Percentiles rank a stretch among this genome's conserved stretches.
Conservation (phyloP, 2,113 vertebrate species). For the Arvicanthis niloticus region DNA sequence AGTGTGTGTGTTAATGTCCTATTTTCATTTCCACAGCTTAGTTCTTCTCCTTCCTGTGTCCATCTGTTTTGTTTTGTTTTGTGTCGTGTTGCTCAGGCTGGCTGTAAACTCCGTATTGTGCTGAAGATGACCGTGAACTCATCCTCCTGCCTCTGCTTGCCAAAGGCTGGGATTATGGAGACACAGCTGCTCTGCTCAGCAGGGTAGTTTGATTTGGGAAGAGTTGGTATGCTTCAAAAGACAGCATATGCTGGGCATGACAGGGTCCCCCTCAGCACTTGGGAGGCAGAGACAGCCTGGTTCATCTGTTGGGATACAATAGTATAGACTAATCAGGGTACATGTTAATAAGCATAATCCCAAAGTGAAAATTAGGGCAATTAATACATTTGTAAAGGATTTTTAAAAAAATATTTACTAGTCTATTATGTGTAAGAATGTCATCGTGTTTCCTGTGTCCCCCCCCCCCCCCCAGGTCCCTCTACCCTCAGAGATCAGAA, state of each 20-base stretch:
- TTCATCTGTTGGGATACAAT: background rate
- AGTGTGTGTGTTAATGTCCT: constrained; percentile 10
- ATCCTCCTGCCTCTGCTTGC: background rate
- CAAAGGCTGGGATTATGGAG: background rate
- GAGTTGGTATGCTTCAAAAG: background rate
- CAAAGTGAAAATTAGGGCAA: constrained; percentile 30
- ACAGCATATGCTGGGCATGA: background rate
- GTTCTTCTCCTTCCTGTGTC: background rate
- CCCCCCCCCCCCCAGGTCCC: background rate
- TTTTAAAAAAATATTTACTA: background rate
- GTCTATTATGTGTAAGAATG: background rate
- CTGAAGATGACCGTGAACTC: background rate
- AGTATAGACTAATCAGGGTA: background rate
- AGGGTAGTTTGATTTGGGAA: constrained; percentile 24
- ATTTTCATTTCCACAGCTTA: background rate
- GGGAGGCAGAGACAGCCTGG: background rate
- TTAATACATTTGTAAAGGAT: background rate
- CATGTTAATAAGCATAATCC: background rate
- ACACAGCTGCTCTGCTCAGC: background rate
- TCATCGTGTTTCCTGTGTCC: too few species aligned
- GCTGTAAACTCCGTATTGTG: background rate
- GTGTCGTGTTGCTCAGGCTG: background rate
- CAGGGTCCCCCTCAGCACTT: background rate
- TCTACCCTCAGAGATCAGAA: background rate
- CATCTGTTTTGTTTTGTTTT: background rate